Conservation (phyloP, 2,888 invertebrate genomes). For the Caprella mutica region DNA sequence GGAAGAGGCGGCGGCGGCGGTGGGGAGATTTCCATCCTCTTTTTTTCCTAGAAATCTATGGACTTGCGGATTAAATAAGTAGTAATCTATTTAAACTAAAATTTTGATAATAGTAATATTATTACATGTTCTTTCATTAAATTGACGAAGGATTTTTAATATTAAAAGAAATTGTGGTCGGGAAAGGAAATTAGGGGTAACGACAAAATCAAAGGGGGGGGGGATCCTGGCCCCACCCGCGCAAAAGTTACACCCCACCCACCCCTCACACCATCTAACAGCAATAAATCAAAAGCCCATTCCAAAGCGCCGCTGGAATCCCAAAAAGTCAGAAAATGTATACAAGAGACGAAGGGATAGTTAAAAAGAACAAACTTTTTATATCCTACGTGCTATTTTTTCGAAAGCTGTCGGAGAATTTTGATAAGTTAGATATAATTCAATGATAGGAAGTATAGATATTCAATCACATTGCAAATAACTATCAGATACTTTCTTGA, state of each 20-base stretch:
- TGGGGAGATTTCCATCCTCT: background rate
- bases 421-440: no score
- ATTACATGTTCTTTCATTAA: constrained; percentile 12
- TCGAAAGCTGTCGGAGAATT: no score
- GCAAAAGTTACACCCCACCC: background rate
- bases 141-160: constrained; percentile 18
- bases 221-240: background rate
- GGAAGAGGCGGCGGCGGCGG: constrained; percentile 8
- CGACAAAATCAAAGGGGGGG: no score
- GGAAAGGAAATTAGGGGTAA: no score
- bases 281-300: constrained; percentile 33
- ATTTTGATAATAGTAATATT: constrained; percentile 4
- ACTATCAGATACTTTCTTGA: no score
- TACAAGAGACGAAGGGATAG: constrained; percentile 20
- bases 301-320: constrained; percentile 31
- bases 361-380: constrained; percentile 12
- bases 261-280: constrained; percentile 18
- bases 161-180: no score
- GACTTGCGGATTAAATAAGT: background rate
- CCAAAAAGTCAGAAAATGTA: constrained; percentile 34
- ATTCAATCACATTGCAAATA: no score
- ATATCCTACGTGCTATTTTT: no score
- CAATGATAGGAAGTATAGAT: no score
- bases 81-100: constrained; percentile 2
- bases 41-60: background rate